phyloP scores from a whole-genome alignment of 2,888 invertebrate genomes.

The Onthophagus sagittarius region DNA sequence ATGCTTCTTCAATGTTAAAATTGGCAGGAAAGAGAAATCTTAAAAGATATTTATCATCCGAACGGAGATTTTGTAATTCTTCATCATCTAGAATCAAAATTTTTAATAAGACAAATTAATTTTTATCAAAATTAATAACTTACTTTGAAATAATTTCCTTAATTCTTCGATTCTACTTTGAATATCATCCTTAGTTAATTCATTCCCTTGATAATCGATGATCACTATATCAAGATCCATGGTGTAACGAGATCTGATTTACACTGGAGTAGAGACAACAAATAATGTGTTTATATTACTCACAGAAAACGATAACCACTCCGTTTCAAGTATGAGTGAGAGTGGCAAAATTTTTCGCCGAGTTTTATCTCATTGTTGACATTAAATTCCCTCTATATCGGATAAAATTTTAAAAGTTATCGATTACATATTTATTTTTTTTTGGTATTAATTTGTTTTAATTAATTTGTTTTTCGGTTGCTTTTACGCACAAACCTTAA shows the following conservation, averaged over 20 bases:
- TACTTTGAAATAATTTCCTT: slow-evolving; percentile 4
- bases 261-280: not conserved
- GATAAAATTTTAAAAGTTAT: too few species aligned
- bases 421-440: too few species aligned
- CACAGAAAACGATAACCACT: not conserved
- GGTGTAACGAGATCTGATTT: not conserved
- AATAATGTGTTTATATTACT: not conserved
- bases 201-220: slow-evolving; percentile 4
- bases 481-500: too few species aligned
- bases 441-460: too few species aligned
- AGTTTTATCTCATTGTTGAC: too few species aligned
- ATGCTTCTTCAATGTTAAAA: slow-evolving; percentile 42
- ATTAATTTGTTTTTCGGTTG: too few species aligned
- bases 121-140: not conserved
- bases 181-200: not conserved
- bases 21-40: slow-evolving; percentile 40
- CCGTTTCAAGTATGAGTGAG: too few species aligned
- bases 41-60: slow-evolving; percentile 41
- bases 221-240: not conserved
- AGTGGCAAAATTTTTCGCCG: too few species aligned
- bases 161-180: slow-evolving; percentile 1
- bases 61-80: slow-evolving; percentile 34
- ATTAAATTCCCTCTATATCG: too few species aligned
- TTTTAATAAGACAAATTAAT: not conserved
- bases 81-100: slow-evolving; percentile 34